Evolutionary conservation across 2,888 invertebrate genomes (phyloP), one percentile per base, ranked within the genome.

Genomic region (Oscheius sp.): DNA sequence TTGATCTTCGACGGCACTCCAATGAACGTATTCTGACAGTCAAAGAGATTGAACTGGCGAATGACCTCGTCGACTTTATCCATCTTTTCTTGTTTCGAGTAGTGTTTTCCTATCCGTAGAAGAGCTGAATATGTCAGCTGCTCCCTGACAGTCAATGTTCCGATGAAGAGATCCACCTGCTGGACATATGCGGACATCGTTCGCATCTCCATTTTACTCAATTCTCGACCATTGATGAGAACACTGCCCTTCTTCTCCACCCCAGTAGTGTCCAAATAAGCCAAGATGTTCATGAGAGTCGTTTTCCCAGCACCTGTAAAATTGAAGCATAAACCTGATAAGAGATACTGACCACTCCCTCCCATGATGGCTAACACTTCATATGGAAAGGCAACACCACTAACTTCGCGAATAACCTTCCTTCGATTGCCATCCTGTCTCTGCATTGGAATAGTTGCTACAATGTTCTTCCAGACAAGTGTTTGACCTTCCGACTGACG

Each of bases 241-340:
- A 84, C 75, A 17, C 61, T 63, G 1, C 84, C 82, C 6, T 65
- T 67, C 51, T 68, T 69, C 67, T 80, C 72, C 28, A 82, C 75
- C 20, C 75, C 75, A 24, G 70, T 71, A 24, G 74, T 75, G 30
- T 81, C 77, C 85, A 93, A 90, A 86, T 91, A 90, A 14, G 93
- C 93, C 70, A 95, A 87, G 22, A 92, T 91, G 62, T 92, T 90
- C 92, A 94, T 92, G 56, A 94, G 87, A 0, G 94, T 93, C 70
- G 92, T 93, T 88, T 94, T 94, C 0, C 94, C 94, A 14, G 93
- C 41, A n/a, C n/a, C n/a, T n/a, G n/a, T n/a, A n/a, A n/a, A n/a
- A n/a, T n/a, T n/a, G n/a, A n/a, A n/a, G n/a, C n/a, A n/a, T n/a
- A n/a, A n/a, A n/a, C n/a, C n/a, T n/a, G n/a, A n/a, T n/a, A n/a